phyloP scores from a whole-genome alignment of 2,888 invertebrate genomes.

The Ptilodon capucinus region DNA sequence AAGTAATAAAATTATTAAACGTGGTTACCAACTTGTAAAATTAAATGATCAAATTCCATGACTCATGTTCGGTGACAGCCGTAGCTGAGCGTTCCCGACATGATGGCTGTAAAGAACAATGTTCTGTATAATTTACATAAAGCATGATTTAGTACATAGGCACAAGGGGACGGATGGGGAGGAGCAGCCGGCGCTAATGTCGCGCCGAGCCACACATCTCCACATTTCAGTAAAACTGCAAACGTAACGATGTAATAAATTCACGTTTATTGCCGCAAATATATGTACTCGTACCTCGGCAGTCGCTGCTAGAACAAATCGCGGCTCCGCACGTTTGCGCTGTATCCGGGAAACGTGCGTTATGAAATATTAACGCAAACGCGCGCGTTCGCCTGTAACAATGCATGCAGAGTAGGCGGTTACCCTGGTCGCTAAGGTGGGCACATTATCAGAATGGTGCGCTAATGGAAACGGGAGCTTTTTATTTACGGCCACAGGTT shows the following conservation, averaged over 20 bases:
- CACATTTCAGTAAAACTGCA: slow-evolving; percentile 77
- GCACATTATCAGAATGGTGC: slow-evolving; percentile 62
- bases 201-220: slow-evolving; percentile 63
- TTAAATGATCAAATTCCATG: no score
- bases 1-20: no score
- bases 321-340: slow-evolving; percentile 57
- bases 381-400: slow-evolving; percentile 57
- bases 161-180: slow-evolving; percentile 38
- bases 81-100: slow-evolving; percentile 22
- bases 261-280: slow-evolving; percentile 78
- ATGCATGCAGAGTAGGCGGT: slow-evolving; percentile 41
- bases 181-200: slow-evolving; percentile 63
- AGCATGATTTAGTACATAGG: slow-evolving; percentile 40
- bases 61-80: slow-evolving; percentile 14
- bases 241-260: slow-evolving; percentile 78
- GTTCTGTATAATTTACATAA: slow-evolving; percentile 41
- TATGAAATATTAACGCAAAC: slow-evolving; percentile 69
- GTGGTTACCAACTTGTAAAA: no score
- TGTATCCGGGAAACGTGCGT: slow-evolving; percentile 57
- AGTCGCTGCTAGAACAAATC: slow-evolving; percentile 72
- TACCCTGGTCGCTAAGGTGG: slow-evolving; percentile 51
- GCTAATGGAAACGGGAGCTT: slow-evolving; percentile 62
- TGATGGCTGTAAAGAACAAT: slow-evolving; percentile 35
- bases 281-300: slow-evolving; percentile 62
- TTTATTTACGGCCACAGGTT: slow-evolving; percentile 61